Conservation (phyloP, 2,113 vertebrate species). For the Nycticorax nycticorax region DNA sequence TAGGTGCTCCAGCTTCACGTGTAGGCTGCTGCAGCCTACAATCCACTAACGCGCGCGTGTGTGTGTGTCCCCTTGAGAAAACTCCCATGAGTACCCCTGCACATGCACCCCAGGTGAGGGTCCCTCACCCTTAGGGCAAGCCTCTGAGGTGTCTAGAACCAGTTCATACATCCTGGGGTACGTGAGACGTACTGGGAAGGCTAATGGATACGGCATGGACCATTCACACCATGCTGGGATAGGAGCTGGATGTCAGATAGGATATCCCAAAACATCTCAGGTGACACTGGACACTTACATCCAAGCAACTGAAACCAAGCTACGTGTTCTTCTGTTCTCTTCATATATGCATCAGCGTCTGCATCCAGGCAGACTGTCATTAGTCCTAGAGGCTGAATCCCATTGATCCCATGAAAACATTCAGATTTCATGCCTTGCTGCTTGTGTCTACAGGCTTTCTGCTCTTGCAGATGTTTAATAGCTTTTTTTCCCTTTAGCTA, state of each 20-base stretch:
- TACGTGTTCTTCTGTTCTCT: neutral
- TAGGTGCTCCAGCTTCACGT: neutral
- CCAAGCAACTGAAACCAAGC: neutral
- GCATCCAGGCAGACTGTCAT: accelerated
- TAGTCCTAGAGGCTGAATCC: neutral
- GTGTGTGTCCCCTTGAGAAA: neutral
- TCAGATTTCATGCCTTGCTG: neutral
- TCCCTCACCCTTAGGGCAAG: neutral
- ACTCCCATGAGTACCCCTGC: neutral
- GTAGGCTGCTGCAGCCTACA: neutral
- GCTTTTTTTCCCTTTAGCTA: neutral
- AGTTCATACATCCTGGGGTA: neutral
- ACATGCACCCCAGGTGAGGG: neutral
- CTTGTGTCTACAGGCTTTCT: neutral
- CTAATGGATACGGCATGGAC: neutral
- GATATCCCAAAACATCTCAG: neutral
- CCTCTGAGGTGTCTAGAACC: neutral
- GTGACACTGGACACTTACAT: neutral
- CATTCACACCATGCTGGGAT: neutral
- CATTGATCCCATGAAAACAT: neutral
- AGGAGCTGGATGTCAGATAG: neutral
- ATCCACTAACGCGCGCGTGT: neutral
- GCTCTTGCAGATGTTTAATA: neutral
- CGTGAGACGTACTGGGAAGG: neutral
- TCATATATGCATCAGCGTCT: neutral